Percentiles rank a stretch among this genome's conserved stretches.
These are phyloP conservation scores for Drosophila percnosoma DNA, from an alignment of 2,888 invertebrate genomes.

Conservation along the genomic window DNA sequence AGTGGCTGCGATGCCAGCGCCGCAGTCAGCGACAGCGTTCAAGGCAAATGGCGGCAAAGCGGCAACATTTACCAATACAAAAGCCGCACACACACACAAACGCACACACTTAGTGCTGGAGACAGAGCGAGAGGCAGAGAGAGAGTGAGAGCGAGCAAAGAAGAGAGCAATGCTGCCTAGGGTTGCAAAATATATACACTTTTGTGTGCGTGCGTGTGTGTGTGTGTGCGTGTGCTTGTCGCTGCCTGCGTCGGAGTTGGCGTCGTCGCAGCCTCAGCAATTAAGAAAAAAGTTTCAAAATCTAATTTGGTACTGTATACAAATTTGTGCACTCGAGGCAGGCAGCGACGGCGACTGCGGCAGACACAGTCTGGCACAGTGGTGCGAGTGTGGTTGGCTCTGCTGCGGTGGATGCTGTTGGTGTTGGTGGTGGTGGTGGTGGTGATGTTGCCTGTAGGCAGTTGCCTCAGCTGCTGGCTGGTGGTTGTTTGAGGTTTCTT, in stretches of 20 bases:
- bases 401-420: conserved; percentile 25
- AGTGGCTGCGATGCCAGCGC: conserved; percentile 33
- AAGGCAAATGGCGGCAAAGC: conserved; percentile 76
- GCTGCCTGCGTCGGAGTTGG: conserved; percentile 59
- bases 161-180: conserved; percentile 45
- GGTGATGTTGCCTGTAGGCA: conserved; percentile 23
- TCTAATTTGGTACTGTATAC: conserved; percentile 83
- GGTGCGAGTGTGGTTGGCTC: conserved; percentile 52
- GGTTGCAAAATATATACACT: conserved; percentile 74
- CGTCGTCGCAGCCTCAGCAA: conserved; percentile 59
- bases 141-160: conserved; percentile 20
- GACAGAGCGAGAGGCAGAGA: neutral
- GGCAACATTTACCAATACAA: conserved; percentile 81
- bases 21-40: conserved; percentile 40
- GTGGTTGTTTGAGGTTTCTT: conserved; percentile 78
- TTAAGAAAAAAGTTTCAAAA: conserved; percentile 83
- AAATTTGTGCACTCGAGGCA: conserved; percentile 80
- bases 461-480: conserved; percentile 44
- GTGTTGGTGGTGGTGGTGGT: conserved; percentile 9
- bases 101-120: conserved; percentile 4
- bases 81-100: conserved; percentile 54
- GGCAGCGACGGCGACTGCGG: conserved; percentile 30
- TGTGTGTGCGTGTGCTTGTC: neutral
- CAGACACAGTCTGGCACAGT: conserved; percentile 55
- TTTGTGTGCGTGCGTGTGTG: conserved; percentile 49